A percentile compares a stretch with the other conserved stretches of the same genome.
These are phyloP conservation scores for Zaprionus taronus DNA, from an alignment of 1,140 invertebrate genomes.

Conservation along the genomic window DNA sequence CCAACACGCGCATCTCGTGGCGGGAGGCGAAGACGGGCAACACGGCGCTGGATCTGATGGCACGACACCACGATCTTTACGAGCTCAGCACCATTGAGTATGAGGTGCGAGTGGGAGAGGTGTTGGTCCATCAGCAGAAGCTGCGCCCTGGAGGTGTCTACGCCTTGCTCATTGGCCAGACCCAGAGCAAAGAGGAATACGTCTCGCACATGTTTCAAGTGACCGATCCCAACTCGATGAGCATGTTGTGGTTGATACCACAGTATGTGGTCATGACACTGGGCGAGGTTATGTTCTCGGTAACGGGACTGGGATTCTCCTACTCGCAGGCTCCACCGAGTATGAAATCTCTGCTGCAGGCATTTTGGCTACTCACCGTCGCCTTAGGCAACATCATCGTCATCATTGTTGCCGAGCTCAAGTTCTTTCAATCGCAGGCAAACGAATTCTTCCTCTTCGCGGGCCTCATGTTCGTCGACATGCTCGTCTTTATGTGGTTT, in stretches of 20 bases:
- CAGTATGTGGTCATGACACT: slow-evolving; percentile 94
- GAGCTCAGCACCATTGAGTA: slow-evolving; percentile 58
- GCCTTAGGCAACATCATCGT: slow-evolving; percentile 97
- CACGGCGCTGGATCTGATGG: slow-evolving; percentile 45
- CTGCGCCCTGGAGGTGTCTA: slow-evolving; percentile 86
- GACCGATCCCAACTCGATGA: slow-evolving; percentile 89
- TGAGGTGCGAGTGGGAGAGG: slow-evolving; percentile 19
- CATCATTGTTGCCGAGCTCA: slow-evolving; percentile 89
- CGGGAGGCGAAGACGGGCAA: slow-evolving; percentile 29
- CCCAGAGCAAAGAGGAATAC: slow-evolving; percentile 31
- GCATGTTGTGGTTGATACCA: slow-evolving; percentile 93
- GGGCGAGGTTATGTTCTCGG: slow-evolving; percentile 93
- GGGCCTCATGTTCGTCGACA: slow-evolving; percentile 92
- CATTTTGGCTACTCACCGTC: slow-evolving; percentile 95
- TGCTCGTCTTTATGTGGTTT: slow-evolving; percentile 92
- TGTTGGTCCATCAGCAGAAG: slow-evolving; percentile 27
- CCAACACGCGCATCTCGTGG: slow-evolving; percentile 56
- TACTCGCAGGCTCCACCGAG: slow-evolving; percentile 94
- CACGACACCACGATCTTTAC: slow-evolving; percentile 59
- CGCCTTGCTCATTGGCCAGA: slow-evolving; percentile 85
- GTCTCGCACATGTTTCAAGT: slow-evolving; percentile 77
- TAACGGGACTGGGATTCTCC: slow-evolving; percentile 96
- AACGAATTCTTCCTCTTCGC: slow-evolving; percentile 95
- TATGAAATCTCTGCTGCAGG: slow-evolving; percentile 96
- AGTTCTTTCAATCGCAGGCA: slow-evolving; percentile 84